Conservation (phyloP, 2,797 vertebrate species). For the Dryobates pubescens region DNA sequence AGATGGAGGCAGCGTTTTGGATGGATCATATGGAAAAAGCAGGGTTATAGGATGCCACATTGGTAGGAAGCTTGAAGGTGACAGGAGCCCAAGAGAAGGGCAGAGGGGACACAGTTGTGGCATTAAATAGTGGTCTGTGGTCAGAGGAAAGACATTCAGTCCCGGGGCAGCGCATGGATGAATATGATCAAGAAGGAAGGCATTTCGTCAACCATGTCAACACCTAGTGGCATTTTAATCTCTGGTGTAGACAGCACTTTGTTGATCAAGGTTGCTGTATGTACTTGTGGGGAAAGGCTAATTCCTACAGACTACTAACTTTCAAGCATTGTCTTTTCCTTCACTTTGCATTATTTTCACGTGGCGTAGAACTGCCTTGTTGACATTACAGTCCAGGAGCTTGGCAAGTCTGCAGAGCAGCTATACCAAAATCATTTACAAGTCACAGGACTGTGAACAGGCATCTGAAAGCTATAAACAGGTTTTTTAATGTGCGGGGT, state of each 20-base stretch:
- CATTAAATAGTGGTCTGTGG: background rate
- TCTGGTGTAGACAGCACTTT: background rate
- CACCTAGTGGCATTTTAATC: background rate
- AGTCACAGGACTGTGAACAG: slow-evolving; percentile 42
- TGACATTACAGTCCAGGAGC: slow-evolving; percentile 18
- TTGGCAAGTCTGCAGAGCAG: background rate
- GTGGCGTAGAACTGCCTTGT: background rate
- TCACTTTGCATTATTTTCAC: background rate
- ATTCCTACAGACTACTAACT: background rate
- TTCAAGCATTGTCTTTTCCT: background rate
- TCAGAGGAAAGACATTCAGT: background rate
- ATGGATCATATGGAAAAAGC: background rate
- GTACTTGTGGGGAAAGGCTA: accelerated
- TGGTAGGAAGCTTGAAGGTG: background rate
- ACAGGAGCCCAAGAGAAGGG: background rate
- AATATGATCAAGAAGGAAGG: background rate
- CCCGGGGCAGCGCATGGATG: background rate
- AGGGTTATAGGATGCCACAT: accelerated
- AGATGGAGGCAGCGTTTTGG: background rate
- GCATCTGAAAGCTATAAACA: slow-evolving; percentile 67
- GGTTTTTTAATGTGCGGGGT: slow-evolving; percentile 4
- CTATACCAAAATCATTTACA: slow-evolving; percentile 19
- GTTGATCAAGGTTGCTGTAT: background rate
- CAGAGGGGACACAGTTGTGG: background rate
- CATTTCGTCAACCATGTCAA: background rate